A percentile compares a stretch with the other conserved stretches of the same genome.
These are phyloP conservation scores for Pachymerium ferrugineum DNA, from an alignment of 2,888 invertebrate species.

Conservation along the genomic window DNA sequence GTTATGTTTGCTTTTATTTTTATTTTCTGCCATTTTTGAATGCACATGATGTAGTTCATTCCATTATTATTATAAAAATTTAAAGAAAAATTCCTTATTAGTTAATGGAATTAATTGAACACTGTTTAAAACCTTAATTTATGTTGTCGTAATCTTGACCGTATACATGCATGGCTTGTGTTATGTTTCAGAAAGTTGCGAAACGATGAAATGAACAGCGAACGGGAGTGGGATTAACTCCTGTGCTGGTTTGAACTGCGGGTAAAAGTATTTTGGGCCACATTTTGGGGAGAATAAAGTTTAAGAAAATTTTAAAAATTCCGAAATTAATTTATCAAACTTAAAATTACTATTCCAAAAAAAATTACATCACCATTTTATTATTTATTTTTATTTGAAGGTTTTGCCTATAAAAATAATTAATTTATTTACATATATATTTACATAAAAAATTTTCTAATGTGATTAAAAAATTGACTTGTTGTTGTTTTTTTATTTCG, in stretches of 20 bases:
- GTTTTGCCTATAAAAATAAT: background rate
- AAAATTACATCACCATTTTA: no score
- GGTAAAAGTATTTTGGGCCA: slow-evolving; percentile 9
- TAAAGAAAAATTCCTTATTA: background rate
- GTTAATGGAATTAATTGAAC: no score
- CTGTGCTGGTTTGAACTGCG: slow-evolving; percentile 18
- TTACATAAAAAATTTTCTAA: background rate
- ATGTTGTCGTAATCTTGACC: slow-evolving; percentile 10
- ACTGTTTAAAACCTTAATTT: no score
- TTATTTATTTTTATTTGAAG: background rate
- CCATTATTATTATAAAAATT: background rate
- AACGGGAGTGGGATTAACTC: slow-evolving; percentile 1
- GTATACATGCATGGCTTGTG: slow-evolving; percentile 21
- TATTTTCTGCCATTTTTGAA: background rate
- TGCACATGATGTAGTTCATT: background rate
- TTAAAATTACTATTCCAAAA: no score
- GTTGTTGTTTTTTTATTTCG: slow-evolving; percentile 27
- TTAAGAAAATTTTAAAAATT: background rate
- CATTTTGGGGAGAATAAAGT: background rate
- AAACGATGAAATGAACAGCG: slow-evolving; percentile 17
- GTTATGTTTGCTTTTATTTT: background rate
- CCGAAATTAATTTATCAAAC: background rate
- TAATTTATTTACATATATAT: background rate
- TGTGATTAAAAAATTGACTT: background rate
- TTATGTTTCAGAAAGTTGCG: slow-evolving; percentile 21